These are phyloP conservation scores for Perca fluviatilis DNA, from an alignment of 2,113 vertebrate species.

Conservation along the genomic window DNA sequence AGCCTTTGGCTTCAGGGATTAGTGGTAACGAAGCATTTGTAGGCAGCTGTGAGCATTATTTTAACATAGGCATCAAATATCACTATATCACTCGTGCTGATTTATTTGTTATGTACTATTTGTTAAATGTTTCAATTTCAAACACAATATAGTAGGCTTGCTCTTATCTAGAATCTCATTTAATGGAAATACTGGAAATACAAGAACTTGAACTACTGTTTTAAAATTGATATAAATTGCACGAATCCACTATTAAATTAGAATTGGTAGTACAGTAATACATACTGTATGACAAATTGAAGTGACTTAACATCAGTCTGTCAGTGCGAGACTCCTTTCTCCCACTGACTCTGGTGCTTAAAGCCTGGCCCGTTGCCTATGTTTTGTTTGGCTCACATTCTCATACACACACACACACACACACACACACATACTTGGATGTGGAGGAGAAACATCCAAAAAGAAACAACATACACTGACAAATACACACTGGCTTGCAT, in stretches of 20 bases:
- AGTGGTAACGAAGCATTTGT: not conserved
- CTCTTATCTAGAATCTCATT: not conserved
- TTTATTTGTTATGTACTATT: not conserved
- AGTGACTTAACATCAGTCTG: not conserved
- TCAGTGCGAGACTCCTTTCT: constrained; percentile 1
- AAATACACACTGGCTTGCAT: not conserved
- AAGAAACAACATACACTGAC: not conserved
- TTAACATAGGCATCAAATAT: not conserved
- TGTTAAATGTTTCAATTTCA: not conserved
- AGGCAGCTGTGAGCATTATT: not conserved
- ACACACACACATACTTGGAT: not conserved
- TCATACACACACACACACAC: constrained; percentile 30
- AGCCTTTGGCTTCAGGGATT: not conserved
- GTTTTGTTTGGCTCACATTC: constrained; percentile 94
- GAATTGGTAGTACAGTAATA: too few relatives aligned
- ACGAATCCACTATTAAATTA: not conserved
- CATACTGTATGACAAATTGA: not conserved
- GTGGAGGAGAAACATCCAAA: not conserved
- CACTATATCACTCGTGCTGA: not conserved
- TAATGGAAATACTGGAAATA: not conserved
- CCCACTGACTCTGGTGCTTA: not conserved
- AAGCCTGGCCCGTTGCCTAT: constrained; percentile 90
- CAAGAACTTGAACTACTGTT: not conserved
- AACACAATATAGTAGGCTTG: not conserved
- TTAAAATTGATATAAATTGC: not conserved